A percentile compares a stretch with the other conserved stretches of the same genome.
phyloP scores from a whole-genome alignment of 2,113 vertebrate genomes.

The Cichladusa arquata region DNA sequence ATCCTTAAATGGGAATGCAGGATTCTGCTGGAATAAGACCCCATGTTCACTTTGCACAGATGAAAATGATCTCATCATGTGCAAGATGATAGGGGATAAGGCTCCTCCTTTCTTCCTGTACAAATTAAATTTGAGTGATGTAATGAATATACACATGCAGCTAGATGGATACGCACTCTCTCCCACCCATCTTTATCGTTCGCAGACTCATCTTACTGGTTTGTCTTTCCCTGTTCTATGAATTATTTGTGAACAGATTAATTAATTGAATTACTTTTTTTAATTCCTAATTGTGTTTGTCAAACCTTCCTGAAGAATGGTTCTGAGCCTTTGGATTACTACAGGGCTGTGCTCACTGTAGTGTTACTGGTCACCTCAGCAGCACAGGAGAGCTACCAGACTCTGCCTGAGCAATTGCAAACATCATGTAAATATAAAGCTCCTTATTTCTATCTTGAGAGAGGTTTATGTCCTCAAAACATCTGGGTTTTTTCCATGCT shows the following conservation, averaged over 20 bases:
- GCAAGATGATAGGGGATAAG: background rate
- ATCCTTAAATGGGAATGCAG: background rate
- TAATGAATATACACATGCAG: background rate
- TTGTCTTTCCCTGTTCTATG: background rate
- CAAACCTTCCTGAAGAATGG: background rate
- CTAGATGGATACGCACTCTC: background rate
- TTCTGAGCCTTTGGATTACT: background rate
- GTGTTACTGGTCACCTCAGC: background rate
- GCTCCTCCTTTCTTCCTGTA: background rate
- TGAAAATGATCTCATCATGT: conserved; percentile 5
- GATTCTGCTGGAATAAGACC: conserved; percentile 4
- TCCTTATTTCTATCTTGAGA: background rate
- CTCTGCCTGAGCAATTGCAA: background rate
- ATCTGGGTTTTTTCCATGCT: background rate
- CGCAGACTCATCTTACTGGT: background rate
- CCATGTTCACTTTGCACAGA: background rate
- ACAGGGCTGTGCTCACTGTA: background rate
- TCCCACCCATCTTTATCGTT: background rate
- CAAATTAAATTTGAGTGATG: background rate
- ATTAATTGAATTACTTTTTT: background rate
- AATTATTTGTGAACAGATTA: background rate
- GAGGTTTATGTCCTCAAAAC: background rate
- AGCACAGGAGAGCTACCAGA: background rate
- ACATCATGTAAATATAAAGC: background rate
- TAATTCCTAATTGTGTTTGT: background rate